These are phyloP conservation scores for Drosophila borealis DNA, from an alignment of 2,888 invertebrate genomes.

Conservation along the genomic window DNA sequence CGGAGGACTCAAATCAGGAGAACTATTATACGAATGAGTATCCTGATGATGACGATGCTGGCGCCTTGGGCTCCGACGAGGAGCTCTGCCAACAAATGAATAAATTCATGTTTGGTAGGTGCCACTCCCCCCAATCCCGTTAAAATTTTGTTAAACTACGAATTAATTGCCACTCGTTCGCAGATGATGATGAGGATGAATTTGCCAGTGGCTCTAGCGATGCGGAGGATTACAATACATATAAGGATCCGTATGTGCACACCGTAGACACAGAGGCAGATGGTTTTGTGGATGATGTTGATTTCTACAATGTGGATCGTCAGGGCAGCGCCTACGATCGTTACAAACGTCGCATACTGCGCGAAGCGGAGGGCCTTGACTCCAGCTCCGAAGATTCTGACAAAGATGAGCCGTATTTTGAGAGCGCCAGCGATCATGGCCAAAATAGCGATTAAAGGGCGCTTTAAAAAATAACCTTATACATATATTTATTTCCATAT, in stretches of 20 bases:
- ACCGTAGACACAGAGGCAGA: constrained; percentile 83
- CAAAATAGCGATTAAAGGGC: constrained; percentile 16
- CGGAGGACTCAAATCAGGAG: constrained; percentile 92
- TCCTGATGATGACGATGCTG: constrained; percentile 88
- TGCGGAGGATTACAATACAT: constrained; percentile 71
- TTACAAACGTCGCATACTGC: constrained; percentile 87
- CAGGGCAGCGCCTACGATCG: constrained; percentile 89
- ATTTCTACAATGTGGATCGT: constrained; percentile 86
- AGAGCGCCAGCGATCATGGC: constrained; percentile 51
- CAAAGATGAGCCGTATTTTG: constrained; percentile 38
- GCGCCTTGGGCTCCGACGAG: constrained; percentile 85
- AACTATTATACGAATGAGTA: constrained; percentile 92
- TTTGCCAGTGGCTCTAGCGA: constrained; percentile 70
- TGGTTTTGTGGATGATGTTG: constrained; percentile 84
- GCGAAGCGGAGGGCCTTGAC: constrained; percentile 43
- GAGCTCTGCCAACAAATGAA: constrained; percentile 88
- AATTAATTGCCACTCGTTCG: background rate
- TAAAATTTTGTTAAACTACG: background rate
- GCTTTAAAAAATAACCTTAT: background rate
- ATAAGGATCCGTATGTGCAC: constrained; percentile 84
- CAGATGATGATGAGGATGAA: constrained; percentile 71
- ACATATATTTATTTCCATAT: background rate
- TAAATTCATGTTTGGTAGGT: constrained; percentile 82
- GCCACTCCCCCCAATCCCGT: too few relatives aligned
- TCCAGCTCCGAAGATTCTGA: constrained; percentile 43